A percentile compares a stretch with the other conserved stretches of the same genome.
These are phyloP conservation scores for Notarius quadriscutis DNA, from an alignment of 2,113 vertebrate genomes.

Conservation along the genomic window DNA sequence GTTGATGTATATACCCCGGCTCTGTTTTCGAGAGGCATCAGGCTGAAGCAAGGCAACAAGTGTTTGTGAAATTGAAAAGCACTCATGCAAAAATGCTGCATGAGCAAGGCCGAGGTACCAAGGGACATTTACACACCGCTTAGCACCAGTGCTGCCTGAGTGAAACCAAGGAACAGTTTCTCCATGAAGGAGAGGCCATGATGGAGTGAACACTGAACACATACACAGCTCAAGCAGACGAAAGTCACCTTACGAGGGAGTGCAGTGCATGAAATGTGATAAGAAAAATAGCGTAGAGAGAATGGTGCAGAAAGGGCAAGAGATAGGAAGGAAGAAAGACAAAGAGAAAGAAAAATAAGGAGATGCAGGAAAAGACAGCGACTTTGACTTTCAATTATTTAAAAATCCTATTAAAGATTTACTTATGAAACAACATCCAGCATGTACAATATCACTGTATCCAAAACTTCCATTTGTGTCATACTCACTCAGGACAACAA, in stretches of 20 bases:
- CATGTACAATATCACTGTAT: background rate
- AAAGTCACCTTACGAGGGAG: background rate
- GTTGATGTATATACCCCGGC: conserved; percentile 7
- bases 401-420: background rate
- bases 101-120: conserved; percentile 27
- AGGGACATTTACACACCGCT: conserved; percentile 37
- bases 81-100: conserved; percentile 48
- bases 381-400: background rate
- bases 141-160: conserved; percentile 35
- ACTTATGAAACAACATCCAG: background rate
- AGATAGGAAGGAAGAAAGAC: background rate
- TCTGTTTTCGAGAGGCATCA: conserved; percentile 43
- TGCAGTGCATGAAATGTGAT: conserved; percentile 5
- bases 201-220: background rate
- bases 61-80: conserved; percentile 58
- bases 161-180: conserved; percentile 27
- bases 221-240: background rate
- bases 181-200: background rate
- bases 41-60: conserved; percentile 43
- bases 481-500: background rate
- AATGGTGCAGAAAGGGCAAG: background rate
- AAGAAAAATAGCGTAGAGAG: background rate
- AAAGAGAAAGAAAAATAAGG: background rate
- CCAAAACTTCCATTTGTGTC: background rate
- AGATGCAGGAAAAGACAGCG: background rate